Evolutionary conservation across 1,140 invertebrate species (phyloP).

Genomic region (Holcopasites calliopsidis): DNA sequence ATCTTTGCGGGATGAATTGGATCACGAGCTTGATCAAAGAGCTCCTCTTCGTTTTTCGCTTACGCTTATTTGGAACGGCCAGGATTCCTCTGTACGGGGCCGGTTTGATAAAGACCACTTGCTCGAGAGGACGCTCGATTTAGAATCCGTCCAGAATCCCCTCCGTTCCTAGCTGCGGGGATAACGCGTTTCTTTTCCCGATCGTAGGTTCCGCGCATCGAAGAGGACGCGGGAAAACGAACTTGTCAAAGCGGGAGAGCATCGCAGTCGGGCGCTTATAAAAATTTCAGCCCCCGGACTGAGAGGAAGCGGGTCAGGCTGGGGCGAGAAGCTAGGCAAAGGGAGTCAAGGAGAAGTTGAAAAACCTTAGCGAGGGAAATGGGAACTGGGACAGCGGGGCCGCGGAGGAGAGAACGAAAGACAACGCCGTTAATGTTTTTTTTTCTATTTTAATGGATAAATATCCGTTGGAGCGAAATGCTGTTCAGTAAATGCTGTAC

Average conservation of each 20-base stretch:
- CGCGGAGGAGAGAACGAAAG: too few species aligned
- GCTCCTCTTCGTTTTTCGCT: conserved; percentile 14
- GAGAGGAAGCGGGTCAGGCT: not conserved
- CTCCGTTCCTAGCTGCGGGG: too few species aligned
- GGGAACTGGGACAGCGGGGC: not conserved
- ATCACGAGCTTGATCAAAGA: conserved; percentile 44
- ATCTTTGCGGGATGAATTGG: conserved; percentile 37
- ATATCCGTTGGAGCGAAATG: not conserved
- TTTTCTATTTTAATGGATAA: conserved; percentile 13
- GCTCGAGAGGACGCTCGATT: not conserved
- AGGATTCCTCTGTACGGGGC: not conserved
- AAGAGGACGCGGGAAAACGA: not conserved
- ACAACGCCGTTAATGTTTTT: conserved; percentile 1
- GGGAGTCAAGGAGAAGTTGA: not conserved
- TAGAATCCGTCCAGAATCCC: not conserved
- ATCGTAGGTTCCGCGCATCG: not conserved
- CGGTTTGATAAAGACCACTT: conserved; percentile 17
- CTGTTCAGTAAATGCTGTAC: not conserved
- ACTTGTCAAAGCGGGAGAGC: not conserved
- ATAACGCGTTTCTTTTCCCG: too few species aligned
- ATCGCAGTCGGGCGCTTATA: not conserved
- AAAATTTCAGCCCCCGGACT: not conserved
- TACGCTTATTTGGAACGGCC: conserved; percentile 31
- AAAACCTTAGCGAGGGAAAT: not conserved
- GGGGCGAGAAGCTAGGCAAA: not conserved